phyloP scores from a whole-genome alignment of 1,140 invertebrate genomes.

The Microplitis mediator region DNA sequence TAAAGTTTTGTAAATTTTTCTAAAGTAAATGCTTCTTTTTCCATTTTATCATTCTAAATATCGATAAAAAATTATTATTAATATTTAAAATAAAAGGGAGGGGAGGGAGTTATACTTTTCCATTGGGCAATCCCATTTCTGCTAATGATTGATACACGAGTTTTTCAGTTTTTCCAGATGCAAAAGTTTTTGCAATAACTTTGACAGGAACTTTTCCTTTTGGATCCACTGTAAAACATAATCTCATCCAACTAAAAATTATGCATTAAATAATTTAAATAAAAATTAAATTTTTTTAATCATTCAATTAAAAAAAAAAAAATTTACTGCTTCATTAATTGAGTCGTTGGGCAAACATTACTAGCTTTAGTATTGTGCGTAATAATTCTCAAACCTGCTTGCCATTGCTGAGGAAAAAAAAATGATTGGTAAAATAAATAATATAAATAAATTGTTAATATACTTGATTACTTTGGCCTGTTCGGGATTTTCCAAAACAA shows the following conservation, averaged over 20 bases:
- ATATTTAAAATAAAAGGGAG: constrained; percentile 12
- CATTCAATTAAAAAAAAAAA: too few species aligned
- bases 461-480: constrained; percentile 81
- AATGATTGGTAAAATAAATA: constrained; percentile 37
- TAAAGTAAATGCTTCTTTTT: constrained; percentile 92
- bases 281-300: too few species aligned
- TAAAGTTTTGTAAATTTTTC: constrained; percentile 98
- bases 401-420: constrained; percentile 79
- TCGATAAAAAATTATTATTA: neutral
- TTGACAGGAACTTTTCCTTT: constrained; percentile 97
- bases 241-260: constrained; percentile 89
- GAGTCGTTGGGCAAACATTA: constrained; percentile 94
- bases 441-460: constrained; percentile 6
- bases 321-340: constrained; percentile 98
- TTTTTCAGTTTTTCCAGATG: constrained; percentile 97
- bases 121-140: constrained; percentile 92
- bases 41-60: constrained; percentile 86
- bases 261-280: constrained; percentile 1
- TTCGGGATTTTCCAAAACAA: constrained; percentile 88
- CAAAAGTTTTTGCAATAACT: constrained; percentile 95
- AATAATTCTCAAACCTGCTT: constrained; percentile 83
- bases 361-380: constrained; percentile 97
- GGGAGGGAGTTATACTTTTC: constrained; percentile 69
- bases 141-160: constrained; percentile 94
- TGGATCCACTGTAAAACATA: constrained; percentile 89